Percentiles rank a stretch among this genome's conserved stretches.
These are phyloP conservation scores for Drosophila varians DNA, from an alignment of 1,140 invertebrate genomes.

Conservation along the genomic window DNA sequence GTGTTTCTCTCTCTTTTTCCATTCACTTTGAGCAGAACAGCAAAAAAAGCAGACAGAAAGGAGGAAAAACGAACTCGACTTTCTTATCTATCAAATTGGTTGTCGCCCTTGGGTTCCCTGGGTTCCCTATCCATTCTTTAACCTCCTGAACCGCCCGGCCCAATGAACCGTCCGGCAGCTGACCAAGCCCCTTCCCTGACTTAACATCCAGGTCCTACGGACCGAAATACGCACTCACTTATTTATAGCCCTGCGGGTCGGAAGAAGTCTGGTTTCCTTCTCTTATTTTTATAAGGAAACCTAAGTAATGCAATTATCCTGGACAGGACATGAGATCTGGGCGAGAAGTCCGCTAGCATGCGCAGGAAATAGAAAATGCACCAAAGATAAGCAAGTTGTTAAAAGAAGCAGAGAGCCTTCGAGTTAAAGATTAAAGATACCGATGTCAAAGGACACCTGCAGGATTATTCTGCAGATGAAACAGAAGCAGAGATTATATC, in stretches of 20 bases:
- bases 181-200: slow-evolving; percentile 1
- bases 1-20: slow-evolving; percentile 32
- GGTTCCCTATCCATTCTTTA: slow-evolving; percentile 2
- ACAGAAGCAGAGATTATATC: neutral
- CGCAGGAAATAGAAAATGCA: slow-evolving; percentile 19
- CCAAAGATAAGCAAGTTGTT: slow-evolving; percentile 17
- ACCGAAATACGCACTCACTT: slow-evolving; percentile 49
- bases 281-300: slow-evolving; percentile 34
- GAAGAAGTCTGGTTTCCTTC: slow-evolving; percentile 53
- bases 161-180: slow-evolving; percentile 13
- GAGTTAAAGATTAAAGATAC: slow-evolving; percentile 24
- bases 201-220: slow-evolving; percentile 8
- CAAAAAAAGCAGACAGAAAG: neutral
- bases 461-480: neutral
- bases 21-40: slow-evolving; percentile 36
- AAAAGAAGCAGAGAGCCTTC: neutral
- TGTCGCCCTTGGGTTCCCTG: slow-evolving; percentile 49
- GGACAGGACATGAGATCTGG: slow-evolving; percentile 40
- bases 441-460: slow-evolving; percentile 6
- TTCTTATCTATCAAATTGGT: slow-evolving; percentile 78
- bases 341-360: slow-evolving; percentile 15
- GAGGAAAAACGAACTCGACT: slow-evolving; percentile 31
- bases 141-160: neutral
- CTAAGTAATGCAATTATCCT: slow-evolving; percentile 71
- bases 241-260: slow-evolving; percentile 76